Evolutionary conservation across 2,797 vertebrate species (phyloP).

Genomic region (Florisuga fusca): DNA sequence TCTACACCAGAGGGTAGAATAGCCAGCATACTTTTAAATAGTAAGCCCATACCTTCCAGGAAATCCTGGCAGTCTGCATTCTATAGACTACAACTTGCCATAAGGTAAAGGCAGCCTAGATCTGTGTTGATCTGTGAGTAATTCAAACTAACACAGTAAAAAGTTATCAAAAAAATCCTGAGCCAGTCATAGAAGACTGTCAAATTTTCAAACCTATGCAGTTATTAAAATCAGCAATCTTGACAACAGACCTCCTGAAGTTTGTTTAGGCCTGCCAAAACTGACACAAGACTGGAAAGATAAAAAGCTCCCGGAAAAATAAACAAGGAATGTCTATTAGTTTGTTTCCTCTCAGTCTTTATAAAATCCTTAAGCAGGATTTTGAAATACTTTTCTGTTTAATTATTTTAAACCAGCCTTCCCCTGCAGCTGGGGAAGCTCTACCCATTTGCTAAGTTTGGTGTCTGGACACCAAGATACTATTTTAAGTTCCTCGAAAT

Average conservation of each 20-base stretch:
- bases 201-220: not conserved
- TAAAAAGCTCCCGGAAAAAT: not conserved
- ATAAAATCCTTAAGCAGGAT: not conserved
- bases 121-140: not conserved
- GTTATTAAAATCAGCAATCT: not conserved
- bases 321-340: not conserved
- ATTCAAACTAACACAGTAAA: not conserved
- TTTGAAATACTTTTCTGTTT: not conserved
- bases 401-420: constrained; percentile 3
- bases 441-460: not conserved
- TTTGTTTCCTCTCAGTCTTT: not conserved
- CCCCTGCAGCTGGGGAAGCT: constrained; percentile 4
- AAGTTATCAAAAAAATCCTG: not conserved
- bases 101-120: not conserved
- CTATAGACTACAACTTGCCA: not conserved
- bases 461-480: not conserved
- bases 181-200: not conserved
- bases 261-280: not conserved
- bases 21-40: not conserved
- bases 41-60: not conserved
- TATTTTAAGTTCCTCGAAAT: not conserved
- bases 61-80: constrained; percentile 12
- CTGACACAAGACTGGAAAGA: not conserved
- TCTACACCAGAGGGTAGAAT: not conserved
- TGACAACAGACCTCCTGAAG: not conserved